phyloP scores from a whole-genome alignment of 2,113 vertebrate species.

The Otis tarda region DNA sequence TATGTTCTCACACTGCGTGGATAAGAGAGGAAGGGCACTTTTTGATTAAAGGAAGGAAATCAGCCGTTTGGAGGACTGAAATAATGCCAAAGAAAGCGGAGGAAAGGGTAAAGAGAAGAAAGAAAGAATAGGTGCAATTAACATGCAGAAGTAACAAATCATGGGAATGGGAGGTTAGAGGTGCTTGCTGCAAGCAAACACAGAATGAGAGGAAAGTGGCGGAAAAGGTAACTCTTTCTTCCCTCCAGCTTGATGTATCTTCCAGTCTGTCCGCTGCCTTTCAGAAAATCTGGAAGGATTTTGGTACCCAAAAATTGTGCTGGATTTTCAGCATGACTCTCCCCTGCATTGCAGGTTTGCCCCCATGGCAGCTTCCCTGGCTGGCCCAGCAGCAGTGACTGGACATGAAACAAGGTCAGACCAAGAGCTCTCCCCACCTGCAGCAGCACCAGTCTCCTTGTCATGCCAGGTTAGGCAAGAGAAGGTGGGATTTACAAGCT shows the following conservation, averaged over 20 bases:
- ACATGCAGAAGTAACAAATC: not conserved
- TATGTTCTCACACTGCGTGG: not conserved
- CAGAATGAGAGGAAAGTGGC: not conserved
- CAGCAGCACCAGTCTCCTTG: not conserved
- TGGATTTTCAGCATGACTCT: not conserved
- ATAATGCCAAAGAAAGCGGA: conserved; percentile 2
- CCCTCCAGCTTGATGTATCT: not conserved
- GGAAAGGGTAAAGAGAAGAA: not conserved
- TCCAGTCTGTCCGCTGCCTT: not conserved
- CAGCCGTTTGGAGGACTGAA: not conserved
- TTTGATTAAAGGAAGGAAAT: not conserved
- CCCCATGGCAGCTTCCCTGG: not conserved
- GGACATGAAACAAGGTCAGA: not conserved
- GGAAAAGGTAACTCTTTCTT: not conserved
- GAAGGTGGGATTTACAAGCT: not conserved
- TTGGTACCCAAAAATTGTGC: not conserved
- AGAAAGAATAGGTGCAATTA: not conserved
- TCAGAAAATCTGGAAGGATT: not conserved
- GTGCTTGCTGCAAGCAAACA: not conserved
- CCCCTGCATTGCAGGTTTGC: not conserved
- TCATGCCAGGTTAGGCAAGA: not conserved
- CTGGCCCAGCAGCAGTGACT: not conserved
- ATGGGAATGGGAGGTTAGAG: not conserved
- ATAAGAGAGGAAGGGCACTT: not conserved
- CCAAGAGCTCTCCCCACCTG: not conserved